A percentile compares a stretch with the other conserved stretches of the same genome.
Evolutionary conservation across 2,113 vertebrate genomes (phyloP).

Genomic region (Aplodontia rufa): DNA sequence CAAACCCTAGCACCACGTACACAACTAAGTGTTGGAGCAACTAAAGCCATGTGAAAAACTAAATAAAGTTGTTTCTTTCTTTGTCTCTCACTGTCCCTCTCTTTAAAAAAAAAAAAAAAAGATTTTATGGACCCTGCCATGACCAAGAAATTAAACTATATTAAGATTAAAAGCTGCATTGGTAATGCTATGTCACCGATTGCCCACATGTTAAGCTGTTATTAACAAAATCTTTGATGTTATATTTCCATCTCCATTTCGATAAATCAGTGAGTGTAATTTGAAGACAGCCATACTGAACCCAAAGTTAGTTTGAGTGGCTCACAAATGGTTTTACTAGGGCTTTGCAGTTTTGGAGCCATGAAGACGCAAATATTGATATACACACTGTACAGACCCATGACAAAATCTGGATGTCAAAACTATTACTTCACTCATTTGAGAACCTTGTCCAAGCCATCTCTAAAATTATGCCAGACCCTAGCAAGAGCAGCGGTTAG

Average conservation of each 20-base stretch:
- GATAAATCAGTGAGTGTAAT: constrained; percentile 18
- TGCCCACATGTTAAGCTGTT: not conserved
- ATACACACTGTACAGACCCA: not conserved
- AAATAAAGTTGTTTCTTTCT: too few species aligned
- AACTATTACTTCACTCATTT: not conserved
- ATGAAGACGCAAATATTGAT: not conserved
- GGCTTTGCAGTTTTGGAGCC: not conserved
- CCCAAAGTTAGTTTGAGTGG: not conserved
- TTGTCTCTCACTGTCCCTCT: too few species aligned
- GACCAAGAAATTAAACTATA: not conserved
- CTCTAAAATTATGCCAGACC: constrained; percentile 28
- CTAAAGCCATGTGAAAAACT: too few species aligned
- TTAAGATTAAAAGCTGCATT: not conserved
- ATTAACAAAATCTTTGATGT: not conserved
- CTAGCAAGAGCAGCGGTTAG: constrained; percentile 31
- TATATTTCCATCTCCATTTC: constrained; percentile 38
- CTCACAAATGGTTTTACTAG: not conserved
- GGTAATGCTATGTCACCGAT: not conserved
- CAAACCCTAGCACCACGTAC: too few species aligned
- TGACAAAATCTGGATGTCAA: constrained; percentile 7
- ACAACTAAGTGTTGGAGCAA: too few species aligned
- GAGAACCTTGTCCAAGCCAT: constrained; percentile 37
- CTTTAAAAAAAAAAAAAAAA: too few species aligned
- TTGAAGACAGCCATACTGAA: not conserved
- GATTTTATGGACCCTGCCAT: not conserved